A percentile compares a stretch with the other conserved stretches of the same genome.
Evolutionary conservation across 2,113 vertebrate species (phyloP).

Genomic region (Ceuthmochares aereus): DNA sequence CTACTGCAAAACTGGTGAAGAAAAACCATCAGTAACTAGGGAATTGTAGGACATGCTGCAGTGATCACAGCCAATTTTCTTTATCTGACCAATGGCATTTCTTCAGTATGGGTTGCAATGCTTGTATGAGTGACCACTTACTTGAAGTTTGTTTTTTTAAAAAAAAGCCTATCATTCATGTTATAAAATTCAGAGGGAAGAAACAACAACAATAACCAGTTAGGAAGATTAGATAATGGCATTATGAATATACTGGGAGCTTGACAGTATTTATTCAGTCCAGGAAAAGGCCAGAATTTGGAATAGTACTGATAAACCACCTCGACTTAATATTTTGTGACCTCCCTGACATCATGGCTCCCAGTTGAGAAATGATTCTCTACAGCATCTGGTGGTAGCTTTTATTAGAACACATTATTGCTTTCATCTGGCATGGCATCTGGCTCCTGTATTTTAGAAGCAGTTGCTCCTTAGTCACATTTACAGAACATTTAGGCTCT

Average conservation of each 20-base stretch:
- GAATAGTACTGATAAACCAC: neutral
- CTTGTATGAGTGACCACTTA: neutral
- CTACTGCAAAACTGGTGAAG: slow-evolving; percentile 15
- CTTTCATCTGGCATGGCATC: slow-evolving; percentile 30
- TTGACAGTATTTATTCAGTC: neutral
- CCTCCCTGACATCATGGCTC: neutral
- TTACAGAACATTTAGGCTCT: slow-evolving; percentile 1
- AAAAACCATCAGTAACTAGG: neutral
- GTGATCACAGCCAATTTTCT: neutral
- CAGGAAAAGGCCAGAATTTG: neutral
- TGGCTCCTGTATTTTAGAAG: slow-evolving; percentile 37
- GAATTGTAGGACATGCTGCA: neutral
- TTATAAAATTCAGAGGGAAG: neutral
- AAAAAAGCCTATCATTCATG: neutral
- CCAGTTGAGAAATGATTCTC: neutral
- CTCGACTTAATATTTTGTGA: neutral
- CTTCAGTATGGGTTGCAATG: neutral
- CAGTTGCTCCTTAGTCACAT: neutral
- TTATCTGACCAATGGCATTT: neutral
- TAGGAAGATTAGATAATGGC: neutral
- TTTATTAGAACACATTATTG: neutral
- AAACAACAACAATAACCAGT: neutral
- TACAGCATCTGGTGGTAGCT: slow-evolving; percentile 1
- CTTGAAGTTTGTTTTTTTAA: neutral
- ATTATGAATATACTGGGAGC: neutral